These are phyloP conservation scores for Garra rufa DNA, from an alignment of 2,113 vertebrate genomes.

Conservation along the genomic window DNA sequence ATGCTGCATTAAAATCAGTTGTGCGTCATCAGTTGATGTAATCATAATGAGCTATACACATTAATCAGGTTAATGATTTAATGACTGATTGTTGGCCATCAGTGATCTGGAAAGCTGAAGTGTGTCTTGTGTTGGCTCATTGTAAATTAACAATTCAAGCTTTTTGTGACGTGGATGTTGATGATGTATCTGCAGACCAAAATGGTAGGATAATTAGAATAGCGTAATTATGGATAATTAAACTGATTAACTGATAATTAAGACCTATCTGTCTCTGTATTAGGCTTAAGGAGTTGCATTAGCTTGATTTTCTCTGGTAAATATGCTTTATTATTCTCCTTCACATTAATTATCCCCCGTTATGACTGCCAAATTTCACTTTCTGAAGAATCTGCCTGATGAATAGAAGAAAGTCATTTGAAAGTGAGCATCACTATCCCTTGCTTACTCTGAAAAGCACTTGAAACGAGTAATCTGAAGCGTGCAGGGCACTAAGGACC, in stretches of 20 bases:
- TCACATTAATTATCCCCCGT: not conserved
- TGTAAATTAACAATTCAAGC: not conserved
- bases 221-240: constrained; percentile 69
- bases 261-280: constrained; percentile 26
- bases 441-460: not conserved
- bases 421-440: not conserved
- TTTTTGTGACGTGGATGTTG: constrained; percentile 42
- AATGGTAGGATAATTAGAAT: constrained; percentile 66
- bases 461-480: not conserved
- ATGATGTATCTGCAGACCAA: constrained; percentile 63
- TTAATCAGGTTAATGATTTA: constrained; percentile 60
- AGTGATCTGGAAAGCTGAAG: constrained; percentile 43
- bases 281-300: constrained; percentile 41
- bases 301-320: constrained; percentile 34
- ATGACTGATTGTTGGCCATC: constrained; percentile 57
- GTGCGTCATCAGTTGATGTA: constrained; percentile 18
- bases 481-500: not conserved
- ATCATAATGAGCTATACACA: constrained; percentile 59
- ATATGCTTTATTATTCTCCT: constrained; percentile 38
- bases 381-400: not conserved
- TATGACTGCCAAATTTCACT: constrained; percentile 8
- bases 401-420: not conserved
- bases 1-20: not conserved
- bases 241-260: constrained; percentile 61
- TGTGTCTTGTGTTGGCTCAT: constrained; percentile 1